Evolutionary conservation across 1,140 invertebrate species (phyloP), one percentile per base, ranked within the genome.

Genomic region (Monomorium pharaonis): DNA sequence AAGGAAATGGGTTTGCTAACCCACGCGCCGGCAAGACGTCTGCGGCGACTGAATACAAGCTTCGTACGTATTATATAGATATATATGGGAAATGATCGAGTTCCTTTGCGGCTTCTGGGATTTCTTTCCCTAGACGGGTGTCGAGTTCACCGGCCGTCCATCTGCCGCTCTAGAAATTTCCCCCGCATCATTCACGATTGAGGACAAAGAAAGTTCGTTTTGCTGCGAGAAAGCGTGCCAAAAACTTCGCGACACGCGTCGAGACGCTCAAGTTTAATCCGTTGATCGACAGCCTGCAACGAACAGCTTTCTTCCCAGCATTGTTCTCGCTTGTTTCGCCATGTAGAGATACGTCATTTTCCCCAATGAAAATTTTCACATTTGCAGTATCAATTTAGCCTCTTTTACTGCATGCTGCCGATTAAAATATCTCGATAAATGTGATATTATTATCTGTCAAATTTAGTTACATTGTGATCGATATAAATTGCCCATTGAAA

Each of bases 31-130:
- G 58, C 49, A 72, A 87, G 70, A 77, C 21, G 47, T 47, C 78
- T 42, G 30, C 70, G 37, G 49, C 72, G 49, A 78, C 51, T 72
- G 42, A 78, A 74, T 80, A 75, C 81, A 58, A 72, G 69, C 62
- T 75, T 63, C 78, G 7, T 65, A 63, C 42, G 51, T 65, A 87
- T 51, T 78, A 75, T 56, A 77, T 30, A 77, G 49, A 47, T 30
- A 58, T 18, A 58, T 56, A 58, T 56, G 80, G 62, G 76, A 81
- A 88, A 75, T 86, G 70, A 86, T 83, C 70, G 77, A 78, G 83
- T 84, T 78, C 74, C 72, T 84, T 84, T 78, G 83, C 83, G 72
- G 72, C 47, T 84, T 78, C 72, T 78, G 58, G 72, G 27, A 44
- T 76, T 74, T 54, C 63, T 49, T 74, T 27, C 67, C 16, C 18